A percentile compares a stretch with the other conserved stretches of the same genome.
phyloP scores from a whole-genome alignment of 2,113 vertebrate genomes.

The Ginglymostoma cirratum region DNA sequence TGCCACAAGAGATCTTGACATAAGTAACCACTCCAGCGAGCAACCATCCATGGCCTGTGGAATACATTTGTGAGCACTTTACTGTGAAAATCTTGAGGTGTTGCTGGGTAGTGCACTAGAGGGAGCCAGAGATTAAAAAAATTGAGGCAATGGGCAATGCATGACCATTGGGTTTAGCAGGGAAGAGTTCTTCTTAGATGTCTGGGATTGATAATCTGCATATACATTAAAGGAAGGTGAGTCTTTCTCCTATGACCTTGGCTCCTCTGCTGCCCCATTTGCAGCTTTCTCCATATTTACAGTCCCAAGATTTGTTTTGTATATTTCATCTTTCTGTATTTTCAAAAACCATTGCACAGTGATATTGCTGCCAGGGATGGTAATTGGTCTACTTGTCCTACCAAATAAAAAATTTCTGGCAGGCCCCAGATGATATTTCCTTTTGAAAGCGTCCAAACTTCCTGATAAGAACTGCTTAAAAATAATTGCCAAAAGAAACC shows the following conservation, averaged over 20 bases:
- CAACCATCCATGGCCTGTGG: no score
- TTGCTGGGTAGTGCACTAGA: no score
- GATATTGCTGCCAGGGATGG: not conserved
- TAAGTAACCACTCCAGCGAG: no score
- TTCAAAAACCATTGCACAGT: not conserved
- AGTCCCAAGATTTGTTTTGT: not conserved
- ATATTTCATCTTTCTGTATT: not conserved
- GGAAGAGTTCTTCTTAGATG: no score
- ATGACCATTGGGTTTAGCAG: no score
- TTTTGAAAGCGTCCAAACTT: not conserved
- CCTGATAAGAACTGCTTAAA: not conserved
- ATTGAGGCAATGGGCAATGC: no score
- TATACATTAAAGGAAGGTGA: not conserved
- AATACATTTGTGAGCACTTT: no score
- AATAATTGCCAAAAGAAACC: not conserved
- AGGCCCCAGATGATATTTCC: not conserved
- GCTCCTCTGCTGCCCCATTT: not conserved
- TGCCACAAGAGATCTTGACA: no score
- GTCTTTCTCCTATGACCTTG: not conserved
- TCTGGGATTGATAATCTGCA: not conserved
- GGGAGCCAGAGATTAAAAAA: no score
- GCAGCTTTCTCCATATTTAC: not conserved
- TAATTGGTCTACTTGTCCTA: no score
- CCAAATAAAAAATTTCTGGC: not conserved
- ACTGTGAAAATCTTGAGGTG: no score